Evolutionary conservation across 2,888 invertebrate genomes (phyloP).

Genomic region (Helicoverpa assulta): DNA sequence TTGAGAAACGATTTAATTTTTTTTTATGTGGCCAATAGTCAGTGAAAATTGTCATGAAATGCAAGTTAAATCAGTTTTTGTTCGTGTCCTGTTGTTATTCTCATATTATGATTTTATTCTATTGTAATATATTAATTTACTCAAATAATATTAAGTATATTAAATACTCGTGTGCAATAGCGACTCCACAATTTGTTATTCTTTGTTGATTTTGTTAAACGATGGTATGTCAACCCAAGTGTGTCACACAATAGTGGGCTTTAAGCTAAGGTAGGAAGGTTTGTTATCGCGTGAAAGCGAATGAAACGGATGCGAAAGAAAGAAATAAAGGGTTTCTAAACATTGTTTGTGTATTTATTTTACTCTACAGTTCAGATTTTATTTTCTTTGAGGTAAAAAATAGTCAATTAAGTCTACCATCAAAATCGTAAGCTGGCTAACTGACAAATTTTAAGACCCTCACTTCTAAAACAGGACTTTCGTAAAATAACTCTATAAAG

Average conservation of each 20-base stretch:
- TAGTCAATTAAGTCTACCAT: too few relatives aligned
- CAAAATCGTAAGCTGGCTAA: too few relatives aligned
- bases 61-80: too few relatives aligned
- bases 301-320: conserved; percentile 69
- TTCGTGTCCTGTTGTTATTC: too few relatives aligned
- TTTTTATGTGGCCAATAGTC: too few relatives aligned
- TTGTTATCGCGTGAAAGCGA: conserved; percentile 81
- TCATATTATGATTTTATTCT: not conserved
- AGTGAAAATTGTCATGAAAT: too few relatives aligned
- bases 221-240: conserved; percentile 27
- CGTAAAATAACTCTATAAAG: too few relatives aligned
- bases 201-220: conserved; percentile 21
- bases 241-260: conserved; percentile 67
- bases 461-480: too few relatives aligned
- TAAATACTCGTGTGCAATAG: conserved; percentile 1
- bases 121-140: not conserved
- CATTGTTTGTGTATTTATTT: conserved; percentile 59
- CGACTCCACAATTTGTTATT: not conserved
- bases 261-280: conserved; percentile 65
- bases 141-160: not conserved
- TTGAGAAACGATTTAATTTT: too few relatives aligned
- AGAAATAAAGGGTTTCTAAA: conserved; percentile 79
- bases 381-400: too few relatives aligned
- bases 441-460: too few relatives aligned
- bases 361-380: not conserved